Evolutionary conservation across 1,140 invertebrate genomes (phyloP), one percentile per base, ranked within the genome.

Genomic region (Pseudomyrmex cubaensis): DNA sequence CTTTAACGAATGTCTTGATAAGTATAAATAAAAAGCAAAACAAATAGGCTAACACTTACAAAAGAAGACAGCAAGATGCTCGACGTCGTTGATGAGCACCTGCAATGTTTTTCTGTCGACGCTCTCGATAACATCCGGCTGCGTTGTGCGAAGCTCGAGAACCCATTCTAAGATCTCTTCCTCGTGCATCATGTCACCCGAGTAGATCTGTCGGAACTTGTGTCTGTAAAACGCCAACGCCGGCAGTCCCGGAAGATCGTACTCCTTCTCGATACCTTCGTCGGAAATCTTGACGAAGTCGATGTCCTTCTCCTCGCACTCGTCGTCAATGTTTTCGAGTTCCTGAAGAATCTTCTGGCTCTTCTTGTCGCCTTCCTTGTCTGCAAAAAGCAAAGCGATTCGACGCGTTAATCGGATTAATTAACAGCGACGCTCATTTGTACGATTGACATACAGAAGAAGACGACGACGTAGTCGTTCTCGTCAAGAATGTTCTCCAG

Each of bases 251-350:
- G 97, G 95, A 50, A 99, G 95, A 94, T 98, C 98, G 91, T 98
- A 99, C 95, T 98, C 98, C 90, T 97, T 97, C 66, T 98, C 97
- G 80, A 98, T 96, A 66, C 97, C 97, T 48, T 97, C 96, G 91
- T 99, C 98, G 12, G 98, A 98, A 86, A 98, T 98, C 94, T 98
- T 99, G 1, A 99, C 97, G 92, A 99, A 98, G 92, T 98, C 97
- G 86, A 99, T 98, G 85, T 98, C 97, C 92, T 98, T 97, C 90
- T 98, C 97, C 94, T 98, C 98, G 91, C 98, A 98, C 90, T 98
- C 98, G 90, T 99, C 98, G 90, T 99, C 98, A 90, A 99, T 99
- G 87, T 98, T 98, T 93, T 99, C 98, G 57, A 99, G 92, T 93
- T 99, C 98, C 89, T 96, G 96, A 0, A 99, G 95, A 76, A 99